phyloP scores from a whole-genome alignment of 1,140 invertebrate genomes.

The Nomia melanderi region DNA sequence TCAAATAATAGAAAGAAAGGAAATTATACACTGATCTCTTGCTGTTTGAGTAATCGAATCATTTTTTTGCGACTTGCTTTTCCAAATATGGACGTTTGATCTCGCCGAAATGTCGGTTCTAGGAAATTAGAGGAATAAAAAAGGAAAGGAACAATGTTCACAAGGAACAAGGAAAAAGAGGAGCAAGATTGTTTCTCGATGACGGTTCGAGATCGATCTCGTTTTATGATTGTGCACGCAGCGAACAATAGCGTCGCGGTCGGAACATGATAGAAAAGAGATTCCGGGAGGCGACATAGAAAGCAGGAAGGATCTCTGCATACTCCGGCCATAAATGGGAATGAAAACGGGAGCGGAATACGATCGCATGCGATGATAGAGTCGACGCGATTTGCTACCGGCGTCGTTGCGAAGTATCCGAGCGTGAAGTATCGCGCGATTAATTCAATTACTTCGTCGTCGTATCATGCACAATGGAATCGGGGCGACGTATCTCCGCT shows the following conservation, averaged over 20 bases:
- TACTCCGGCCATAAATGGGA: background rate
- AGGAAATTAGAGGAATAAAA: no score
- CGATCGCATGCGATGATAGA: conserved; percentile 20
- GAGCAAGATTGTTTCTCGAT: no score
- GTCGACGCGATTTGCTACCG: conserved; percentile 12
- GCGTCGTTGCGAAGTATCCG: conserved; percentile 13
- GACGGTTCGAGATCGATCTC: background rate
- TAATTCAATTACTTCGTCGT: conserved; percentile 31
- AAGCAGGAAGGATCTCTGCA: conserved; percentile 24
- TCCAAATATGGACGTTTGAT: no score
- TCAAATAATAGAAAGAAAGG: no score
- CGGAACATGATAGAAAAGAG: background rate
- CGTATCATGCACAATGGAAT: conserved; percentile 21
- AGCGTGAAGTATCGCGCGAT: conserved; percentile 31
- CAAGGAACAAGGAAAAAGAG: no score
- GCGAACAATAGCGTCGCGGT: background rate
- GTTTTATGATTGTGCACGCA: background rate
- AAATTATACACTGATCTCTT: no score
- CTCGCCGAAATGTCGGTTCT: no score
- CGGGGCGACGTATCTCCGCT: background rate
- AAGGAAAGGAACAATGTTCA: no score
- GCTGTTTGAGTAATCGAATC: no score
- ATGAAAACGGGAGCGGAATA: conserved; percentile 23
- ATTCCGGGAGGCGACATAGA: conserved; percentile 14
- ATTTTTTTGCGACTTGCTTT: no score